Conservation (phyloP, 2,888 invertebrate genomes). For the Cephus runcator region DNA sequence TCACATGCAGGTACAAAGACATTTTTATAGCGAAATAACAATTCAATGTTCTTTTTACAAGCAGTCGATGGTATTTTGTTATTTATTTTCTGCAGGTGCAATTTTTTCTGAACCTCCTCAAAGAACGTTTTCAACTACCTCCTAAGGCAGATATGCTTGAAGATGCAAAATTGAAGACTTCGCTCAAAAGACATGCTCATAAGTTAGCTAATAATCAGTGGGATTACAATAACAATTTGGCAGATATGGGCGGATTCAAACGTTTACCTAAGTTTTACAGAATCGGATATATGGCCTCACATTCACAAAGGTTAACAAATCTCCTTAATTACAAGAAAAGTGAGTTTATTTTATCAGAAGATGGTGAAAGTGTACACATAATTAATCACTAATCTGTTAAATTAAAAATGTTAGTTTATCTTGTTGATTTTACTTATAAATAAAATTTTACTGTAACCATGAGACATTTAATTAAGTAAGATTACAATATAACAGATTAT, state of each 20-base stretch:
- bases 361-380: constrained; percentile 35
- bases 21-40: constrained; percentile 1
- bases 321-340: constrained; percentile 45
- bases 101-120: constrained; percentile 73
- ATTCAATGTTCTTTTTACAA: background rate
- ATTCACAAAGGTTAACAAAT: constrained; percentile 23
- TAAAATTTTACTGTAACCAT: background rate
- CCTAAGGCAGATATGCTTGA: constrained; percentile 73
- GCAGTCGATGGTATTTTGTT: background rate
- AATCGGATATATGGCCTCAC: constrained; percentile 42
- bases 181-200: constrained; percentile 62
- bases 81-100: constrained; percentile 66
- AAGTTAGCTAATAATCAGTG: constrained; percentile 62
- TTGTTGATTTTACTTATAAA: background rate
- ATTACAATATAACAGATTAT: background rate
- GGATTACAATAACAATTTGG: constrained; percentile 65
- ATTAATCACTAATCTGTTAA: background rate
- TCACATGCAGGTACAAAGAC: constrained; percentile 74
- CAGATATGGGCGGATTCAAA: constrained; percentile 56
- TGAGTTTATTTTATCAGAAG: constrained; percentile 40
- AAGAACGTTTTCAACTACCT: constrained; percentile 72
- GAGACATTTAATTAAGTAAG: background rate
- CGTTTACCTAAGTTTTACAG: constrained; percentile 56
- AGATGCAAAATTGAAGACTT: constrained; percentile 68
- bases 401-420: background rate